phyloP scores from a whole-genome alignment of 2,888 invertebrate genomes.

The Pharmacophagus antenor region DNA sequence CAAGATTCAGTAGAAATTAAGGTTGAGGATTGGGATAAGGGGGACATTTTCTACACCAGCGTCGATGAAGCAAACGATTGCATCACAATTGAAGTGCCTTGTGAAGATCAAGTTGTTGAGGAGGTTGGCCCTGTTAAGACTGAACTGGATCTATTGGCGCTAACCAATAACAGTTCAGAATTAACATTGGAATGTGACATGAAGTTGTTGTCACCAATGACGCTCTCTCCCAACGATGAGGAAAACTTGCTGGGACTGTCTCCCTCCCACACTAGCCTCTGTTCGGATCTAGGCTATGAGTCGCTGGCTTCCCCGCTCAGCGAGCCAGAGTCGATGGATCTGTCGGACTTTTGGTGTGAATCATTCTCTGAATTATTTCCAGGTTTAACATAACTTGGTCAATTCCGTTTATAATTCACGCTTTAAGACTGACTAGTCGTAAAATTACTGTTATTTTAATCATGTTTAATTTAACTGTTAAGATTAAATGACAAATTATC shows the following conservation, averaged over 20 bases:
- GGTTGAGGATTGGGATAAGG: conserved; percentile 64
- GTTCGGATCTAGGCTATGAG: conserved; percentile 74
- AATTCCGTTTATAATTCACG: conserved; percentile 54
- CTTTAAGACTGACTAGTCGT: conserved; percentile 74
- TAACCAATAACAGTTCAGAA: conserved; percentile 52
- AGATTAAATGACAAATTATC: conserved; percentile 50
- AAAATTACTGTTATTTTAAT: conserved; percentile 44
- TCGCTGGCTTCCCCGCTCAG: conserved; percentile 74
- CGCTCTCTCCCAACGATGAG: conserved; percentile 57
- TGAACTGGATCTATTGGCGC: conserved; percentile 54
- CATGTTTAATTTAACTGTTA: conserved; percentile 36
- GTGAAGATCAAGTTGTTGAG: conserved; percentile 76
- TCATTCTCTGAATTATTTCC: conserved; percentile 90
- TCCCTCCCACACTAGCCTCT: conserved; percentile 66
- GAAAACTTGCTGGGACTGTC: conserved; percentile 63
- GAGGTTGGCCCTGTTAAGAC: conserved; percentile 50
- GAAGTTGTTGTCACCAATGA: conserved; percentile 73
- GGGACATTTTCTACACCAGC: conserved; percentile 86
- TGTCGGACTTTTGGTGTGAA: conserved; percentile 86
- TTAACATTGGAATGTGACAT: conserved; percentile 63
- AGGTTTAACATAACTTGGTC: conserved; percentile 79
- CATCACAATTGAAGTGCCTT: conserved; percentile 86
- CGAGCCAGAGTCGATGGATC: conserved; percentile 69
- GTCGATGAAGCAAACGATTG: conserved; percentile 87
- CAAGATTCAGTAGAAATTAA: conserved; percentile 49